Base-by-base conservation (phyloP, 2,113 vertebrate genomes). In the Gobio gobio region DNA sequence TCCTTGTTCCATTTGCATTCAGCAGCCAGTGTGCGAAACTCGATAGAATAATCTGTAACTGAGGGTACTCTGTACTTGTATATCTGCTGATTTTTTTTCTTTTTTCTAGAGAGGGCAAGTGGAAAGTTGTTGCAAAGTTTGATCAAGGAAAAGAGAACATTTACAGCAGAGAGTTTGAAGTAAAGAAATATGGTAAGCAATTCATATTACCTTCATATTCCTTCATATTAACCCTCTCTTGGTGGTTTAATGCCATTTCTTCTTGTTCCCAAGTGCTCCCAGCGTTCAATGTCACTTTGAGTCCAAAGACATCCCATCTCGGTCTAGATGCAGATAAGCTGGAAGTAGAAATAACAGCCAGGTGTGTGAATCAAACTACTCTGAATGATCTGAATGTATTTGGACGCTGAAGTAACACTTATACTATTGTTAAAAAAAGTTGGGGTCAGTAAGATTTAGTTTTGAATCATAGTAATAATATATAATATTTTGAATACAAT, bases 271-370 rank as follows among this genome's bases (percentile, higher is more conserved):
- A 72, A 95, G 94, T 94, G 68, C 93, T 95, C 3, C 94, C 94
- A 56, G 93, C 94, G 7, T 95, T 95, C 78, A 95, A 95, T 26
- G 94, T 95, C 0, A 95, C 94, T 2, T 70, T 95, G 86, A 91
- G 87, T 0, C 93, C 93, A 5, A 90, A 22, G 22, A 92, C 91
- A 26, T 14, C 90, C 33, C 94, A 87, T 83, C 85, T 95, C 58
- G 87, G 64, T 58, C 83, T 94, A 78, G 91, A 94, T 18, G 92
- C 94, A 84, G 78, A 3, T 1, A 86, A 91, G 3, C 83, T 95
- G 79, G 83, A 8, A 0, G 92, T 95, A 16, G 87, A 92, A 61
- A 47, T 95, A 36, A 87, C 87, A 0, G 94, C 94, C 87, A 94
- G 90, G 94, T 94, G 2, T 10, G 92, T 83, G n/a, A 9, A 29